Percentiles rank a stretch among this genome's conserved stretches.
Evolutionary conservation across 1,140 invertebrate species (phyloP).

Genomic region (Drosophila pandora): DNA sequence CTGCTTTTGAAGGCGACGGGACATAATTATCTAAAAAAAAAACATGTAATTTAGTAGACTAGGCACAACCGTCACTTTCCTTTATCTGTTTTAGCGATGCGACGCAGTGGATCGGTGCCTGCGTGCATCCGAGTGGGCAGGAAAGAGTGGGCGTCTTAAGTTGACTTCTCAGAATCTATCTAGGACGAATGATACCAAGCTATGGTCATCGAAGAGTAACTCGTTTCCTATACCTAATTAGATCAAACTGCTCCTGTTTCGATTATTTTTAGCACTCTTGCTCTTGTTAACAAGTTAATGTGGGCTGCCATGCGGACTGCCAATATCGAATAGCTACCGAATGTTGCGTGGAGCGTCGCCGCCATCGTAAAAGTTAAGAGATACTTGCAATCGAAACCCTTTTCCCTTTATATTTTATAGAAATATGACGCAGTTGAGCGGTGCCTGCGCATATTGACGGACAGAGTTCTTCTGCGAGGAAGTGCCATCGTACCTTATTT

Average conservation of each 20-base stretch:
- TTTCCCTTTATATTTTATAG: conserved; percentile 75
- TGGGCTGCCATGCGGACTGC: conserved; percentile 14
- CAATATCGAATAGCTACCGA: conserved; percentile 11
- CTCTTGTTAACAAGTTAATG: conserved; percentile 14
- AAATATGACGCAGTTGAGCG: conserved; percentile 73
- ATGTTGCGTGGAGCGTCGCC: conserved; percentile 16
- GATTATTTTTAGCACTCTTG: conserved; percentile 54
- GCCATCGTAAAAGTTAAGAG: conserved; percentile 32
- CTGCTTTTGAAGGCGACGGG: conserved; percentile 11
- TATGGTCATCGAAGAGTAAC: conserved; percentile 49
- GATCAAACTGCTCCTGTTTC: conserved; percentile 58
- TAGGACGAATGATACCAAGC: background rate
- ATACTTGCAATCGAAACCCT: conserved; percentile 44
- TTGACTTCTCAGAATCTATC: background rate
- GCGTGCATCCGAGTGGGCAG: conserved; percentile 51
- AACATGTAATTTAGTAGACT: conserved; percentile 12
- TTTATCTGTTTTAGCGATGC: conserved; percentile 72
- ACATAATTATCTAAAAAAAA: background rate
- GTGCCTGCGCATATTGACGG: conserved; percentile 68
- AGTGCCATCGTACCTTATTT: conserved; percentile 45
- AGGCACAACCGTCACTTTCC: conserved; percentile 44
- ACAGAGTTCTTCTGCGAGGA: conserved; percentile 3
- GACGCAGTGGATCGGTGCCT: conserved; percentile 80
- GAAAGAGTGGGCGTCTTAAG: too few relatives aligned
- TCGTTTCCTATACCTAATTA: conserved; percentile 51